Conservation (phyloP, 2,888 invertebrate genomes). For the Drosophila fungiperda region DNA sequence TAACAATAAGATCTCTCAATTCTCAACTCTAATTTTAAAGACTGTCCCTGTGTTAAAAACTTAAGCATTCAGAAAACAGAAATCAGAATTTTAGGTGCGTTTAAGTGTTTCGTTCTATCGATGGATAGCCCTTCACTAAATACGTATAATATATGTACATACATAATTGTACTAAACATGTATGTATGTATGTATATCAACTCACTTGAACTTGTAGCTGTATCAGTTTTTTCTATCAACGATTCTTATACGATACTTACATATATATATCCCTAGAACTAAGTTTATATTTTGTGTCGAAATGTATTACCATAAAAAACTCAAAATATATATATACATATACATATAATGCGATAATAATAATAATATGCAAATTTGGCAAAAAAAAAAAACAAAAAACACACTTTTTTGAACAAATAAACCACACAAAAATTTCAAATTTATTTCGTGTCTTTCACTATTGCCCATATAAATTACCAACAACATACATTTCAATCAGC, state of each 20-base stretch:
- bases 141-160: slow-evolving; percentile 13
- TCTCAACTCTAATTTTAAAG: slow-evolving; percentile 66
- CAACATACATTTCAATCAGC: slow-evolving; percentile 62
- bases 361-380: slow-evolving; percentile 71
- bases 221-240: slow-evolving; percentile 68
- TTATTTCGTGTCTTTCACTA: slow-evolving; percentile 50
- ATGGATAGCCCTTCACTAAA: slow-evolving; percentile 10
- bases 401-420: slow-evolving; percentile 71
- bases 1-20: slow-evolving; percentile 61
- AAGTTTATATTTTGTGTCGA: slow-evolving; percentile 72
- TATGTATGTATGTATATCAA: slow-evolving; percentile 18
- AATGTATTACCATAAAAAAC: slow-evolving; percentile 44
- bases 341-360: slow-evolving; percentile 40
- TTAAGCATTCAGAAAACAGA: slow-evolving; percentile 51
- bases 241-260: slow-evolving; percentile 44
- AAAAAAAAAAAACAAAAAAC: slow-evolving; percentile 11
- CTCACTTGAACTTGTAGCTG: slow-evolving; percentile 42
- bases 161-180: slow-evolving; percentile 9
- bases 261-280: slow-evolving; percentile 53
- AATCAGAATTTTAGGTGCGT: slow-evolving; percentile 28
- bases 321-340: slow-evolving; percentile 36
- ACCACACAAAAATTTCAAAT: slow-evolving; percentile 45
- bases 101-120: slow-evolving; percentile 38
- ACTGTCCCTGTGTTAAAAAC: slow-evolving; percentile 74
- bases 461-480: slow-evolving; percentile 51